Evolutionary conservation across 2,113 vertebrate species (phyloP).

Genomic region (Clarias magur): DNA sequence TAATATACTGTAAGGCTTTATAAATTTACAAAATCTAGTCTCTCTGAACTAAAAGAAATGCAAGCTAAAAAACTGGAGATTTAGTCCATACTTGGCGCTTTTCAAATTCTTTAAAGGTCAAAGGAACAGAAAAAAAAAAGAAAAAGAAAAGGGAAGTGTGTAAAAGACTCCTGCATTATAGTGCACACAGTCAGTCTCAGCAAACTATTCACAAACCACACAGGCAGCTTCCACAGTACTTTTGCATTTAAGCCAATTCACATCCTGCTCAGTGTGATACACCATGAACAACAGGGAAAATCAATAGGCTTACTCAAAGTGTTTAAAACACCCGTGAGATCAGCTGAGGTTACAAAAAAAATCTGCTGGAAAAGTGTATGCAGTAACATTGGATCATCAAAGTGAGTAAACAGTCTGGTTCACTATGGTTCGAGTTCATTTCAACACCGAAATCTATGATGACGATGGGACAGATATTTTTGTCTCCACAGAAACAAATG

Average conservation of each 20-base stretch:
- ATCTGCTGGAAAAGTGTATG: neutral
- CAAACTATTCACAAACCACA: conserved; percentile 14
- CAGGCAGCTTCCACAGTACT: neutral
- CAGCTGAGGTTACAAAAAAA: conserved; percentile 1
- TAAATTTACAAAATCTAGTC: neutral
- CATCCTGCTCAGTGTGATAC: conserved; percentile 13
- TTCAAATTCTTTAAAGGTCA: neutral
- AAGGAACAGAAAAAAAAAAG: neutral
- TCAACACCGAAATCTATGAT: neutral
- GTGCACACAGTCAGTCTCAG: neutral
- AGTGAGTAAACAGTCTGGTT: neutral
- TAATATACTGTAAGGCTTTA: neutral
- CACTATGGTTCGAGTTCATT: neutral
- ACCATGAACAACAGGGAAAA: conserved; percentile 1
- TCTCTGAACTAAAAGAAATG: neutral
- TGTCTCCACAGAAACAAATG: neutral
- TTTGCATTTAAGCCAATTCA: conserved; percentile 2
- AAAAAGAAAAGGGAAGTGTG: neutral
- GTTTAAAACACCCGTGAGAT: neutral
- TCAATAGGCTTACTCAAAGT: neutral
- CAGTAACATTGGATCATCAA: neutral
- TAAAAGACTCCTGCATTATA: neutral
- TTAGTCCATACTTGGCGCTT: neutral
- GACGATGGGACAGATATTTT: neutral
- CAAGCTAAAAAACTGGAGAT: neutral